Conservation (phyloP, 2,888 invertebrate genomes). For the Gymnocheta viridis region DNA sequence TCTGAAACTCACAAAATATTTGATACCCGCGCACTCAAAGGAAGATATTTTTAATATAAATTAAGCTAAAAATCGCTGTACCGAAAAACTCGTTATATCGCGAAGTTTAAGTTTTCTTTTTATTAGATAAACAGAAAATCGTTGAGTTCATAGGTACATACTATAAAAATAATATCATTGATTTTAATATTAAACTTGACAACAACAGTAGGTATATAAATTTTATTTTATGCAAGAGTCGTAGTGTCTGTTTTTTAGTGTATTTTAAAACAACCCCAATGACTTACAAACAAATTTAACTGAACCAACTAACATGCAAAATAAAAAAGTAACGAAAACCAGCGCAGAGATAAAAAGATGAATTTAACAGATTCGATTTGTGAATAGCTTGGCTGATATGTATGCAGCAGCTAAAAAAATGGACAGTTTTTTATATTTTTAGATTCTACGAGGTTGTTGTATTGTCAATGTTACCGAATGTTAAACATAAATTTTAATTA, state of each 20-base stretch:
- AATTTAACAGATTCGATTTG: slow-evolving; percentile 15
- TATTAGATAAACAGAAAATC: too few species aligned
- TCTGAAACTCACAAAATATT: too few species aligned
- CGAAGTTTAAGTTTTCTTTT: too few species aligned
- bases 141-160: too few species aligned
- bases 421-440: slow-evolving; percentile 20
- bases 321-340: slow-evolving; percentile 13
- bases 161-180: too few species aligned
- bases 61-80: too few species aligned
- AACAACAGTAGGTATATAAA: too few species aligned
- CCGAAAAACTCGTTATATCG: too few species aligned
- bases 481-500: slow-evolving; percentile 71
- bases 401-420: slow-evolving; percentile 45
- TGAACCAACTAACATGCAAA: slow-evolving; percentile 2
- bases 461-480: slow-evolving; percentile 61
- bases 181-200: too few species aligned
- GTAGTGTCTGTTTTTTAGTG: slow-evolving; percentile 17
- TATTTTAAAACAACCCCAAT: slow-evolving; percentile 39
- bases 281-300: background rate
- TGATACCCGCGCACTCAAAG: too few species aligned
- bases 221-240: too few species aligned
- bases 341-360: slow-evolving; percentile 2
- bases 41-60: too few species aligned
- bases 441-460: slow-evolving; percentile 7
- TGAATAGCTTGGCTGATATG: slow-evolving; percentile 18